Base-by-base conservation (phyloP, 2,113 vertebrate genomes). In the Rhombomys opimus region DNA sequence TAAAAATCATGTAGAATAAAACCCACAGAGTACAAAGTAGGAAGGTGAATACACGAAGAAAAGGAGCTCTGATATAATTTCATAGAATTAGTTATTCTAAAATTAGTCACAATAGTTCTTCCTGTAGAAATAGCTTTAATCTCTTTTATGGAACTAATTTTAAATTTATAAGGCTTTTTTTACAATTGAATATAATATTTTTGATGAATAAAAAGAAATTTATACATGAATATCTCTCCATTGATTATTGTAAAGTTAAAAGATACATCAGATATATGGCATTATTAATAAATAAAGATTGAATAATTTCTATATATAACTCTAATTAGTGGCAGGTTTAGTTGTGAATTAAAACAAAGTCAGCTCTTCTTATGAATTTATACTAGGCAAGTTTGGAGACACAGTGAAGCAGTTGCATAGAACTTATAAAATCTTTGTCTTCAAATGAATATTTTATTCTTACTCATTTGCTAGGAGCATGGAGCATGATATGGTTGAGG, bases 281-380 rank as follows among this genome's bases (percentile, higher is more conserved):
- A 65, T 65, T 81, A 4, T 38, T 92, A 81, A 63, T 72, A 65
- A 84, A 35, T 72, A 41, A 87, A 9, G 9, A 9, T 35, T 78
- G 0, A 41, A 14, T 81, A 32, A 46, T 87, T 93, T 89, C 30
- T 20, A 32, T 13, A n/a, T 22, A 27, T 80, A 57, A 35, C 77
- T 67, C 73, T 75, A 88, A 87, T 54, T 77, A 72, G 7, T 84
- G 12, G 2, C 10, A 78, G 63, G 0, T 0, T 3, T 82, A 82
- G 3, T 82, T 82, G 63, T 22, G 4, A 9, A 91, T 68, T 84
- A 75, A 65, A 77, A 54, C 50, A 30, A 87, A 59, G 7, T 77
- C 20, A 57, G 8, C 75, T 95, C 63, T n/a, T n/a, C 17, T 63
- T 82, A 86, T 90, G n/a, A 93, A 95, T 52, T 18, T 61, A 38